phyloP scores from a whole-genome alignment of 2,888 invertebrate genomes.

The Unio delphinus region DNA sequence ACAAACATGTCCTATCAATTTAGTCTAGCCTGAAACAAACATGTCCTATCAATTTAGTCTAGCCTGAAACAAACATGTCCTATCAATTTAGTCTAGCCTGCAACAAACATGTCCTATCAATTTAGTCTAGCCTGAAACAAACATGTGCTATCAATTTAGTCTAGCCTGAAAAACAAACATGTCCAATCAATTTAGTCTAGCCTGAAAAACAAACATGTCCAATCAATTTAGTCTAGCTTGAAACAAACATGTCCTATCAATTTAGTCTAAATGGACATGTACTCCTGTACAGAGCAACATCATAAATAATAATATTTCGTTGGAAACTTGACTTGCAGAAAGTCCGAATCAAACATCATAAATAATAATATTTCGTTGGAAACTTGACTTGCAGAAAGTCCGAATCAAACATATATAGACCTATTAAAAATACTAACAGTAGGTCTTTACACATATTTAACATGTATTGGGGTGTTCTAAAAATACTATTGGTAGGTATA shows the following conservation, averaged over 20 bases:
- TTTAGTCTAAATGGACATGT: neutral
- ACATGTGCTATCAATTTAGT: neutral
- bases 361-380: neutral
- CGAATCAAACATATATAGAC: too few relatives aligned
- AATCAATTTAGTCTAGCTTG: slow-evolving; percentile 43
- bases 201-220: too few relatives aligned
- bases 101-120: neutral
- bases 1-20: neutral
- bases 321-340: neutral
- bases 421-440: too few relatives aligned
- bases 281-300: neutral
- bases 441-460: too few relatives aligned
- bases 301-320: neutral
- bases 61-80: too few relatives aligned
- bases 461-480: too few relatives aligned
- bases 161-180: too few relatives aligned
- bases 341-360: neutral
- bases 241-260: slow-evolving; percentile 6
- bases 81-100: neutral
- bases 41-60: neutral
- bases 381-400: neutral
- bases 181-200: neutral
- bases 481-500: too few relatives aligned
- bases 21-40: too few relatives aligned
- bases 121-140: neutral